Conservation (phyloP, 2,797 vertebrate species). For the Spondyliosoma cantharus region DNA sequence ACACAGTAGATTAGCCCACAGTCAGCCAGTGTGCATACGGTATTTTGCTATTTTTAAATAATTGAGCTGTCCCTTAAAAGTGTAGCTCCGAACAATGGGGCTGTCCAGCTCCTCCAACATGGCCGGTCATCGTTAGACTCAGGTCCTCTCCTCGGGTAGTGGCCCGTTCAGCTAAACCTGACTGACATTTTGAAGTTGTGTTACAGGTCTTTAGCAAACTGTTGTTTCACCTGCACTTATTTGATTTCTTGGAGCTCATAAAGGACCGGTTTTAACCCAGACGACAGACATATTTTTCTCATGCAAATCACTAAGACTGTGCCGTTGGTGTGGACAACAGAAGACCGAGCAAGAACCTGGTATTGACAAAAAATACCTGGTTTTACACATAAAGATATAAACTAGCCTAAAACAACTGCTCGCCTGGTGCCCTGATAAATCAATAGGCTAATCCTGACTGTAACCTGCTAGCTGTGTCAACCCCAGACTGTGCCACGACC, state of each 20-base stretch:
- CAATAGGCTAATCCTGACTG: conserved; percentile 15
- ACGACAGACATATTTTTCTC: background rate
- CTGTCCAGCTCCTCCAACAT: background rate
- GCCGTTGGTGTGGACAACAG: background rate
- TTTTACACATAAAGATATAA: background rate
- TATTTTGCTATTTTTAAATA: background rate
- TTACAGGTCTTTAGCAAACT: background rate
- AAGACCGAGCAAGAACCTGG: background rate
- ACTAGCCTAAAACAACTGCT: background rate
- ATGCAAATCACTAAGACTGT: background rate
- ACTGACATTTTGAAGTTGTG: background rate
- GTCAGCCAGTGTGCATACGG: background rate
- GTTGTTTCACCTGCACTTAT: background rate
- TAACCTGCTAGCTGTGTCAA: background rate
- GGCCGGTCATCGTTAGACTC: background rate
- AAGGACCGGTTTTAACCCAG: background rate
- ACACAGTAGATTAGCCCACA: background rate
- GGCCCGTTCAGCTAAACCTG: background rate
- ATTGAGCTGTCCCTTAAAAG: background rate
- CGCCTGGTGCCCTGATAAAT: background rate
- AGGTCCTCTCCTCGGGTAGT: background rate
- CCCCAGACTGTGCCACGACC: background rate
- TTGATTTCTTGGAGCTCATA: background rate
- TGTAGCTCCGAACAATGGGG: background rate
- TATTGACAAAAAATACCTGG: background rate